phyloP scores from a whole-genome alignment of 2,113 vertebrate species.

The Ptyas mucosa region DNA sequence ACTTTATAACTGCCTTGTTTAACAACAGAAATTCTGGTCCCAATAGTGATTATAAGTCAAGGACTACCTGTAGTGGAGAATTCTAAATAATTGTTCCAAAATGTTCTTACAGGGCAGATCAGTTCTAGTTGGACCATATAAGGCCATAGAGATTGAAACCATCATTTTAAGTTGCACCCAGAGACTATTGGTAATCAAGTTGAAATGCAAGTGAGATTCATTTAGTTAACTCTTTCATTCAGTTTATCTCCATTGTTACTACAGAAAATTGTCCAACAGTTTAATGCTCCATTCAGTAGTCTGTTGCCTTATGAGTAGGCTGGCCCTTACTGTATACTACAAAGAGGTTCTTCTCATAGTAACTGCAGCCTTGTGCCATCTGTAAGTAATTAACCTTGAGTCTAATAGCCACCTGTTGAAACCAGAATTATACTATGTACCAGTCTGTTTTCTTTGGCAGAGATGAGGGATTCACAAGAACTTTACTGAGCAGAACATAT shows the following conservation, averaged over 20 bases:
- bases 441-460: conserved; percentile 38
- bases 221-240: background rate
- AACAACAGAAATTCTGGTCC: background rate
- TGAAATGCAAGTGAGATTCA: background rate
- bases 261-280: background rate
- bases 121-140: background rate
- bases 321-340: background rate
- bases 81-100: background rate
- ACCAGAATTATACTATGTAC: background rate
- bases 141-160: background rate
- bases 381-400: background rate
- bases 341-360: background rate
- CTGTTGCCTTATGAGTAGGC: background rate
- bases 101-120: background rate
- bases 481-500: conserved; percentile 36
- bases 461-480: conserved; percentile 33
- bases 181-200: background rate
- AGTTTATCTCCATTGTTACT: background rate
- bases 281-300: background rate
- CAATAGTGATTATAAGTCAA: background rate
- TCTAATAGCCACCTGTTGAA: background rate
- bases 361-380: background rate
- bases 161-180: background rate
- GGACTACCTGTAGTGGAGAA: background rate
- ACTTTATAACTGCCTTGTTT: background rate